These are phyloP conservation scores for Agriotes lineatus DNA, from an alignment of 2,888 invertebrate genomes.

Conservation along the genomic window DNA sequence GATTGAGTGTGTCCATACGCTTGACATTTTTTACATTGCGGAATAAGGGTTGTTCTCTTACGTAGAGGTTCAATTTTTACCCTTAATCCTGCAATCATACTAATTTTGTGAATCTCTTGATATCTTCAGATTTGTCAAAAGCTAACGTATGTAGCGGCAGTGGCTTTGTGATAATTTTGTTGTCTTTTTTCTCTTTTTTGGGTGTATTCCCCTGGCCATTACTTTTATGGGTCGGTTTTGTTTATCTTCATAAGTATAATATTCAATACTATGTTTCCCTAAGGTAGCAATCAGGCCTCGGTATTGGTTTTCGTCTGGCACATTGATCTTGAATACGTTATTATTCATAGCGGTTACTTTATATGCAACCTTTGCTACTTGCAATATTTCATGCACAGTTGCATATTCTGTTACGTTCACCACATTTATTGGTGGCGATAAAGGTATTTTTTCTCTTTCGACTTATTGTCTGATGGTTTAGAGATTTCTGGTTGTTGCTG, in stretches of 20 bases:
- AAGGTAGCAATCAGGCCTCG: conserved; percentile 7
- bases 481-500: conserved; percentile 23
- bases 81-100: conserved; percentile 22
- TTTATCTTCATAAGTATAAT: conserved; percentile 30
- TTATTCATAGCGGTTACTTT: conserved; percentile 35
- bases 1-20: conserved; percentile 19
- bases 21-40: conserved; percentile 19
- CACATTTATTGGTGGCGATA: conserved; percentile 29
- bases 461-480: conserved; percentile 28
- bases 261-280: conserved; percentile 16
- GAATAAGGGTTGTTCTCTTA: background rate
- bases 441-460: conserved; percentile 28
- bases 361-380: conserved; percentile 18
- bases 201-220: conserved; percentile 33
- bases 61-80: conserved; percentile 33
- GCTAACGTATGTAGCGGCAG: conserved; percentile 26
- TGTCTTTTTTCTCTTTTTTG: conserved; percentile 22
- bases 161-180: conserved; percentile 13
- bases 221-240: conserved; percentile 29
- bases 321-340: conserved; percentile 30
- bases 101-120: conserved; percentile 23
- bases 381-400: conserved; percentile 24
- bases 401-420: conserved; percentile 24
- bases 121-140: conserved; percentile 26
- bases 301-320: conserved; percentile 28